phyloP scores from a whole-genome alignment of 1,140 invertebrate species.

The Cyclina sinensis region DNA sequence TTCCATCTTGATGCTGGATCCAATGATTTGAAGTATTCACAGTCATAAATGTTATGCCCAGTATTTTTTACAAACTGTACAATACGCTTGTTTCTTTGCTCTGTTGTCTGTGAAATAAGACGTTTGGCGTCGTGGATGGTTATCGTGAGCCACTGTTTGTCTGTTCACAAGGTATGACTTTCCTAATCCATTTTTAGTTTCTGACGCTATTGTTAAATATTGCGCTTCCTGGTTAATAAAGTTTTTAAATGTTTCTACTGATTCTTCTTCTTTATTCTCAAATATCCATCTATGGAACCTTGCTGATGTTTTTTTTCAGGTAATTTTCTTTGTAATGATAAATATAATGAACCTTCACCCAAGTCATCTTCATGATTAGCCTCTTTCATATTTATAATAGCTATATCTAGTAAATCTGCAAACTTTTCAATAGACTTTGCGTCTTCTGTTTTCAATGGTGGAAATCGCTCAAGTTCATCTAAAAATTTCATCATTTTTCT shows the following conservation, averaged over 20 bases:
- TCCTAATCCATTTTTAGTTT: conserved; percentile 25
- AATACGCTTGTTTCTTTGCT: not conserved
- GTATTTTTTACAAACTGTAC: not conserved
- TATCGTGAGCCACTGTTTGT: not conserved
- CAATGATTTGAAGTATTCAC: not conserved
- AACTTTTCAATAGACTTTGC: conserved; percentile 33
- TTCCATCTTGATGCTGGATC: not conserved
- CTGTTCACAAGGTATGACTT: not conserved
- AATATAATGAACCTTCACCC: not conserved
- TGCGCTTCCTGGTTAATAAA: conserved; percentile 3
- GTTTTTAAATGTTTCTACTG: conserved; percentile 16
- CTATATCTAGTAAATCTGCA: conserved; percentile 35
- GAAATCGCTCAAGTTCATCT: conserved; percentile 3
- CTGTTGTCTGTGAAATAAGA: not conserved
- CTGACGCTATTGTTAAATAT: conserved; percentile 17
- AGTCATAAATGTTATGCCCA: not conserved
- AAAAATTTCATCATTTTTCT: not conserved
- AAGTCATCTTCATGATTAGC: not conserved
- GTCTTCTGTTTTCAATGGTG: conserved; percentile 1
- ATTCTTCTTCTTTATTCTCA: conserved; percentile 5
- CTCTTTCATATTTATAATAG: conserved; percentile 39
- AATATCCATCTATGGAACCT: conserved; percentile 23
- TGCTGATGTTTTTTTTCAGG: not conserved
- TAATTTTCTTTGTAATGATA: too few species aligned
- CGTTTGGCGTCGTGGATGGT: too few species aligned